Evolutionary conservation across 2,113 vertebrate species (phyloP), one percentile per base, ranked within the genome.

Genomic region (Electrona antarctica): DNA sequence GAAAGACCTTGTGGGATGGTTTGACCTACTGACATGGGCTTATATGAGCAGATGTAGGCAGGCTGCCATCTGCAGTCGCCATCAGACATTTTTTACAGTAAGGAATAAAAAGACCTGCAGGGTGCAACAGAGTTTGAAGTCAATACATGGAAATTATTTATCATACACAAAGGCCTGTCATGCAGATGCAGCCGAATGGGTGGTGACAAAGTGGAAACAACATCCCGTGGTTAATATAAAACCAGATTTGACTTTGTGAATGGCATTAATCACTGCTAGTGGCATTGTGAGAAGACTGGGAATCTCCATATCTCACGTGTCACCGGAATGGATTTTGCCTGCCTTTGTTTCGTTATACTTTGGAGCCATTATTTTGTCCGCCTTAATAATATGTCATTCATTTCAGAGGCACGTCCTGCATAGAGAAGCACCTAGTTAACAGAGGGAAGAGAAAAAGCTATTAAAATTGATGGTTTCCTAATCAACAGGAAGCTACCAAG

Each of bases 391-490:
- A 76, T 83, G 80, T 77, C 70, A 80, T 88, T 90, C 76, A 84
- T 90, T 83, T 89, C 74, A 72, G 75, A 78, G 81, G 76, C 41
- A 83, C 83, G 77, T 66, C 64, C 76, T 70, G 74, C 71, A 86
- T 67, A 71, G 68, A 61, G 61, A 76, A 69, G 85, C 80, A 79
- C 71, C 71, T 81, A 54, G 83, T 91, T 90, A 91, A 89, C 84
- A 87, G 63, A 81, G 83, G n/a, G 64, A 71, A 90, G 81, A 85
- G 87, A 81, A 81, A 88, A 90, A 86, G 74, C 73, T 82, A 80
- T 89, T 90, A 85, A 88, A 91, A 84, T 66, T 55, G 79, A 89
- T 85, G 69, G 54, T 59, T 85, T 87, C 85, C 83, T 88, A 91
- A 90, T 91, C 82, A 85, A 69, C 74, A 79, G 56, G 33, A 87